Evolutionary conservation across 2,888 invertebrate genomes (phyloP).

Genomic region (Aplocera efformata): DNA sequence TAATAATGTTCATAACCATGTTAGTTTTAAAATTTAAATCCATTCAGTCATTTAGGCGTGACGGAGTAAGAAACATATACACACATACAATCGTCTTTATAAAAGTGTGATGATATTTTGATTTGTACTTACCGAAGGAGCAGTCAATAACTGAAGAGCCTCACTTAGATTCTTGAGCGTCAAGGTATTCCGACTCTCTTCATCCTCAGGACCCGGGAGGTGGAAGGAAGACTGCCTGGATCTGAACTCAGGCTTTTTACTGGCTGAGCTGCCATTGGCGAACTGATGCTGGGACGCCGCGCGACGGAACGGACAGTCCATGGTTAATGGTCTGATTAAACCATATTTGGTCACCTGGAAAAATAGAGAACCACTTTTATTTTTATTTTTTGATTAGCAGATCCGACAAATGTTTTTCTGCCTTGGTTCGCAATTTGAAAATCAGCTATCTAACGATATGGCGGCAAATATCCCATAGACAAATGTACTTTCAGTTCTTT

Average conservation of each 20-base stretch:
- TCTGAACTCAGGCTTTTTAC: slow-evolving; percentile 70
- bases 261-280: slow-evolving; percentile 66
- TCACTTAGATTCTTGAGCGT: slow-evolving; percentile 90
- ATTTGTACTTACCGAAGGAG: slow-evolving; percentile 86
- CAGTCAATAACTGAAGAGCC: slow-evolving; percentile 89
- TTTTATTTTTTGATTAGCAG: no score
- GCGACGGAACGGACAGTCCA: slow-evolving; percentile 81
- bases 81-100: no score
- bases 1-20: no score
- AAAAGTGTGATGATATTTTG: no score
- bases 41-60: no score
- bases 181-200: slow-evolving; percentile 83
- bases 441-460: no score
- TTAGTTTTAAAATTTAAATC: no score
- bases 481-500: no score
- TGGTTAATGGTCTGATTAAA: slow-evolving; percentile 34
- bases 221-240: slow-evolving; percentile 84
- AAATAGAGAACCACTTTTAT: slow-evolving; percentile 8
- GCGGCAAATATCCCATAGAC: no score
- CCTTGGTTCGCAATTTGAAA: no score
- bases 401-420: no score
- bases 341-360: slow-evolving; percentile 20
- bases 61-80: no score
- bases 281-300: slow-evolving; percentile 78
- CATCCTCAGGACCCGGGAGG: slow-evolving; percentile 82